A percentile compares a stretch with the other conserved stretches of the same genome.
Evolutionary conservation across 2,888 invertebrate genomes (phyloP).

Genomic region (Ecdyonurus torrentis): DNA sequence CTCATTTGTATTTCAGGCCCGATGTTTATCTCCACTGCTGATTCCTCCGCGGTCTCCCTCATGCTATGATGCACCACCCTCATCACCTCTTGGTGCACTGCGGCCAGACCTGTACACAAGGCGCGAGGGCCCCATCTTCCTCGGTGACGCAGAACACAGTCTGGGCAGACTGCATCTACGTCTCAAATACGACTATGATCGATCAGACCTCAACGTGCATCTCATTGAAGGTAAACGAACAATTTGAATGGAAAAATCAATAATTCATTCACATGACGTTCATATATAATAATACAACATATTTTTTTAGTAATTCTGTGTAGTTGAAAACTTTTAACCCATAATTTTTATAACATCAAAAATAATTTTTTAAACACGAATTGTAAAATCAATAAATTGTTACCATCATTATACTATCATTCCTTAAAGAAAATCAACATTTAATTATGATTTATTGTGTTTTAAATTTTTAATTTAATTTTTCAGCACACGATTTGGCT

Average conservation of each 20-base stretch:
- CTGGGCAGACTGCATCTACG: slow-evolving; percentile 70
- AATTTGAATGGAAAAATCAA: no score
- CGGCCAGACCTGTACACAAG: slow-evolving; percentile 77
- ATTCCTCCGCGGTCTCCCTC: slow-evolving; percentile 47
- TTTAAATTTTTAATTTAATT: neutral
- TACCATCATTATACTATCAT: no score
- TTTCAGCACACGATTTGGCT: slow-evolving; percentile 61
- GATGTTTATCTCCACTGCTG: slow-evolving; percentile 60
- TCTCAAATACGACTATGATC: slow-evolving; percentile 75
- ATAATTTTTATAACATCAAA: no score
- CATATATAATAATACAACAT: no score
- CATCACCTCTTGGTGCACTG: slow-evolving; percentile 57
- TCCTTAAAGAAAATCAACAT: neutral
- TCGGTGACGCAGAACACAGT: slow-evolving; percentile 36
- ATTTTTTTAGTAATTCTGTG: no score
- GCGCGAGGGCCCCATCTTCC: slow-evolving; percentile 59
- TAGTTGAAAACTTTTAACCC: no score
- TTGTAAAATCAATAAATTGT: no score
- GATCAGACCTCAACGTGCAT: slow-evolving; percentile 80
- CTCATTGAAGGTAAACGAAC: slow-evolving; percentile 59
- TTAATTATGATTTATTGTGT: neutral
- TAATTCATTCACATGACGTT: no score
- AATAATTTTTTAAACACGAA: no score
- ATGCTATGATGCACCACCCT: slow-evolving; percentile 25
- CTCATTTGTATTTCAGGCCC: slow-evolving; percentile 17